These are phyloP conservation scores for Catharus bicknelli DNA, from an alignment of 2,113 vertebrate species.

Conservation along the genomic window DNA sequence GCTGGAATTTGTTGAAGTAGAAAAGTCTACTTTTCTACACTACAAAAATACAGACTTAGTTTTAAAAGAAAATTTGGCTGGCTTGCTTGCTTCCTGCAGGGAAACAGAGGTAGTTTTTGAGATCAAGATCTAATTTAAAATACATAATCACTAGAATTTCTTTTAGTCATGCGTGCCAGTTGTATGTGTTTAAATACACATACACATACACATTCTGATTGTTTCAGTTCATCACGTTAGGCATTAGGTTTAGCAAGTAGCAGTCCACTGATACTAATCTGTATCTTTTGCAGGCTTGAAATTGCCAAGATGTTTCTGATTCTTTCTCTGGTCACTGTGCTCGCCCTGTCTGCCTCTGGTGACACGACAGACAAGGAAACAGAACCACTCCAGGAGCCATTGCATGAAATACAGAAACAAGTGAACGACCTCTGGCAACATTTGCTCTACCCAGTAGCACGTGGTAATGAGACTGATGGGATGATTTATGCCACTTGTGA, in stretches of 20 bases:
- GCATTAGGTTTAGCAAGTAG: neutral
- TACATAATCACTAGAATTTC: neutral
- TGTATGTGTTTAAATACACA: neutral
- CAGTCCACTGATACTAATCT: neutral
- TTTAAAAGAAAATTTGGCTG: neutral
- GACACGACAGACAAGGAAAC: neutral
- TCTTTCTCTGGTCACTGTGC: slow-evolving; percentile 29
- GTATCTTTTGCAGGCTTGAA: neutral
- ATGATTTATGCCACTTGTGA: slow-evolving; percentile 77
- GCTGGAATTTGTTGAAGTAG: neutral
- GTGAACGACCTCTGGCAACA: slow-evolving; percentile 68
- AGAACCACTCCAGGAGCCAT: neutral
- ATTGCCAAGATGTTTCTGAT: slow-evolving; percentile 56
- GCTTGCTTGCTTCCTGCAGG: neutral
- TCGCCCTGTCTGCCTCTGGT: neutral
- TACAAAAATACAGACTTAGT: neutral
- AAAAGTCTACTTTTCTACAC: neutral
- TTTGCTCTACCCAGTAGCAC: neutral
- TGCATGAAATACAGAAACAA: slow-evolving; percentile 61
- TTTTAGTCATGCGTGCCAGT: neutral
- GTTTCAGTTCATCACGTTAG: neutral
- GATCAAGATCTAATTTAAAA: neutral
- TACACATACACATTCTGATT: neutral
- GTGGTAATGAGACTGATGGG: neutral
- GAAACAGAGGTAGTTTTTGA: neutral